Percentiles rank a stretch among this genome's conserved stretches.
Conservation (phyloP, 2,797 vertebrate genomes). For the Falco biarmicus region DNA sequence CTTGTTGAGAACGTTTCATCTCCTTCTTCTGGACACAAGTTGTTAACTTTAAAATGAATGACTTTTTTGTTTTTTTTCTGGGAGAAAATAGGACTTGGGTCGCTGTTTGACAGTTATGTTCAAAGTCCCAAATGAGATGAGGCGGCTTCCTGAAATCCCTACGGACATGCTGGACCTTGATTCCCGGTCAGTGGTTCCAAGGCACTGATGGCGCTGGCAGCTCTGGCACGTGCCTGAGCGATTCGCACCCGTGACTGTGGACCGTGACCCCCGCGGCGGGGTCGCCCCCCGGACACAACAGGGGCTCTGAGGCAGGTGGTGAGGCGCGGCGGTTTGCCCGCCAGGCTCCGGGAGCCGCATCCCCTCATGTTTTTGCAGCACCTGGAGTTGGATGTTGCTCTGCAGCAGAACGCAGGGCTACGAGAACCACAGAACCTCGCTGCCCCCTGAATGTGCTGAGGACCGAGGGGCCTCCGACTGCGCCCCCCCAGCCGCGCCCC, state of each 20-base stretch:
- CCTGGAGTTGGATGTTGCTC: not conserved
- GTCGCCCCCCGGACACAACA: no score
- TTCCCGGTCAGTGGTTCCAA: not conserved
- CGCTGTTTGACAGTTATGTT: not conserved
- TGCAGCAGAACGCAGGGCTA: not conserved
- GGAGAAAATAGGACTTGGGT: not conserved
- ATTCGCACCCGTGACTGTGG: no score
- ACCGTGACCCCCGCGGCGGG: no score
- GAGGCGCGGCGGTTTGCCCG: no score
- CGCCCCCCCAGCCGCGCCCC: no score
- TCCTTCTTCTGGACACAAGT: not conserved
- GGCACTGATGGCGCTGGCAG: not conserved
- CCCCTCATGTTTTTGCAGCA: not conserved
- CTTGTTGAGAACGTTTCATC: not conserved
- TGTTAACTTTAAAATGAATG: not conserved
- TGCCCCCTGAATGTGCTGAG: no score
- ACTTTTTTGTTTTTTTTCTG: not conserved
- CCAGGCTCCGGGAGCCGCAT: not conserved
- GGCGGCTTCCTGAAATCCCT: not conserved
- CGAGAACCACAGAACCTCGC: no score
- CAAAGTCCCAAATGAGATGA: not conserved
- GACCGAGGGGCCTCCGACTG: no score
- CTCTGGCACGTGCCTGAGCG: not conserved
- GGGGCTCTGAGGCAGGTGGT: not conserved
- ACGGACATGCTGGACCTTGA: not conserved